Evolutionary conservation across 2,888 invertebrate genomes (phyloP), one percentile per base, ranked within the genome.

Genomic region (Ypsolopha scabrella): DNA sequence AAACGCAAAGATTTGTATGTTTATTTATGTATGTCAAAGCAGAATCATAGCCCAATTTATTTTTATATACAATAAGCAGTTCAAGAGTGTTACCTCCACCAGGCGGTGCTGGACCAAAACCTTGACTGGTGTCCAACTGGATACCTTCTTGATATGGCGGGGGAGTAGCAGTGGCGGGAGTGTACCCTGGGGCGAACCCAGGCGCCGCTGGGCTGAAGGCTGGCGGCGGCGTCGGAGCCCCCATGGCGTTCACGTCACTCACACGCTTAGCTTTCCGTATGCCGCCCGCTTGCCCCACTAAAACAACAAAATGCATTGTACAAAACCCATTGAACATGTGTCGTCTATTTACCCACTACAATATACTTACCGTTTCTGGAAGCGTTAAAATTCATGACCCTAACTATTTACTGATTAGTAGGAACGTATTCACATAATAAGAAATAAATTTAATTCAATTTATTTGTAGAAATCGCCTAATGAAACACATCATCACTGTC

Each of bases 231-330:
- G 82, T 72, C 9, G 88, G 86, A 6, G 70, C 86, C n/a, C 90
- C 92, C 89, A 92, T 88, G 0, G 91, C 90, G 52, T 89, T 88
- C 7, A 92, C 88, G 80, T 92, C 92, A 63, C 90, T 91, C 10
- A 92, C 91, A 48, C 92, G 81, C 71, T 92, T 91, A 2, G 89
- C 80, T 75, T 90, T 90, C 48, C 89, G 82, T 45, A 80, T 73
- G 35, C 82, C 85, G 7, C 81, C 76, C 7, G 69, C 56, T 45
- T 69, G 75, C 34, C 71, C 72, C 57, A 83, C 85, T 83, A 55
- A 9, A 71, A 72, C 54, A 55, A 51, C 58, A 6, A 13, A 47
- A 47, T 36, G 2, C 41, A 47, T 47, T 36, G 24, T 24, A 11
- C 36, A 36, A 34, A 11, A 10, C 24, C 24, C 4, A 24, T n/a